phyloP scores from a whole-genome alignment of 2,113 vertebrate genomes.

The Stigmatopora argus region DNA sequence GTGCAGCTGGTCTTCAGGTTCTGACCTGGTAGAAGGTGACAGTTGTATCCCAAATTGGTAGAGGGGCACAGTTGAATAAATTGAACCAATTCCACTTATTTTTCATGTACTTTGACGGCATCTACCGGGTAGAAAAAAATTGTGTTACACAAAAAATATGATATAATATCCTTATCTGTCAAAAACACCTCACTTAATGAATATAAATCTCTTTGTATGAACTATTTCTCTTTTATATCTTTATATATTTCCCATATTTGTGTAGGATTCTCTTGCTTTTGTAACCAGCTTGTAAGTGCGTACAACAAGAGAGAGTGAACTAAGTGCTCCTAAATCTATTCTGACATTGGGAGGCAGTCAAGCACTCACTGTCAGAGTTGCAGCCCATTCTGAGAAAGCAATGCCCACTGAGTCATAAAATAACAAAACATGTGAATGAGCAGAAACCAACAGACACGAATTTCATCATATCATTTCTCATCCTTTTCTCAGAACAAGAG shows the following conservation, averaged over 20 bases:
- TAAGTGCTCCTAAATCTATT: slow-evolving; percentile 19
- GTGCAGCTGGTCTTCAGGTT: too few species aligned
- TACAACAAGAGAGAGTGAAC: slow-evolving; percentile 23
- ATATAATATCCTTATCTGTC: too few species aligned
- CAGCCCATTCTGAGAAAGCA: slow-evolving; percentile 16
- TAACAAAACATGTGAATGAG: background rate
- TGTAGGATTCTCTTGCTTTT: background rate
- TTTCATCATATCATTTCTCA: slow-evolving; percentile 23
- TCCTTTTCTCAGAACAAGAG: slow-evolving; percentile 87
- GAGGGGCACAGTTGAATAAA: too few species aligned
- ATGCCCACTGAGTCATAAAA: slow-evolving; percentile 12
- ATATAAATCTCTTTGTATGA: too few species aligned
- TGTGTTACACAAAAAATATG: too few species aligned
- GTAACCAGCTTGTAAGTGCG: slow-evolving; percentile 10
- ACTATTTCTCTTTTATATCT: too few species aligned
- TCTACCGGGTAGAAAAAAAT: too few species aligned
- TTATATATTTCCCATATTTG: background rate
- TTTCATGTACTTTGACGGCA: too few species aligned
- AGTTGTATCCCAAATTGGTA: too few species aligned
- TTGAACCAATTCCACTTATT: too few species aligned
- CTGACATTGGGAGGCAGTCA: slow-evolving; percentile 24
- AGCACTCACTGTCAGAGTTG: slow-evolving; percentile 19
- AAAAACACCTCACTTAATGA: too few species aligned
- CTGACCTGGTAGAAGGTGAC: too few species aligned
- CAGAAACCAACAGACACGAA: background rate